Percentiles rank a stretch among this genome's conserved stretches.
Conservation (phyloP, 2,888 invertebrate species). For the Brassicogethes aeneus region DNA sequence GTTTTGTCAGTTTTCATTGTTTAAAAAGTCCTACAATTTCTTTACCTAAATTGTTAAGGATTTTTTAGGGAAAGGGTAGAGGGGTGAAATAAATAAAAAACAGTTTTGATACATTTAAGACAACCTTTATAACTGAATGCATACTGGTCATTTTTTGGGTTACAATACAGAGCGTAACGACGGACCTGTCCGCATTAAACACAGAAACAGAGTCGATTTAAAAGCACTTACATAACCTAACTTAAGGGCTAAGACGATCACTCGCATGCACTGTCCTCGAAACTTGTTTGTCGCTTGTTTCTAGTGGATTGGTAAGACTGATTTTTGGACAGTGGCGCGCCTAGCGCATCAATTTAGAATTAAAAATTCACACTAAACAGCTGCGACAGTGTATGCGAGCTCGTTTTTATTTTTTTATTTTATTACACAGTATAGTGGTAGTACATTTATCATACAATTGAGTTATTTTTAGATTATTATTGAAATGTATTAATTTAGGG, state of each 20-base stretch:
- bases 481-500: conserved; percentile 38
- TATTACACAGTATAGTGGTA: conserved; percentile 28
- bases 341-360: conserved; percentile 27
- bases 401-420: conserved; percentile 23
- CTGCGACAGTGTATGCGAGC: conserved; percentile 33
- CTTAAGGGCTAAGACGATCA: conserved; percentile 32
- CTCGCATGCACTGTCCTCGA: conserved; percentile 34
- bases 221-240: conserved; percentile 43
- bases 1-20: too few relatives aligned
- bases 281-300: too few relatives aligned
- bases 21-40: too few relatives aligned
- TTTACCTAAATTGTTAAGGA: too few relatives aligned
- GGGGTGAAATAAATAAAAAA: neutral
- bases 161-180: conserved; percentile 44
- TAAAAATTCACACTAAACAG: conserved; percentile 19
- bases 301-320: conserved; percentile 16
- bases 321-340: conserved; percentile 11
- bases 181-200: too few relatives aligned
- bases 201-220: conserved; percentile 40
- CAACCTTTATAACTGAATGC: conserved; percentile 50
- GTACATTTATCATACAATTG: conserved; percentile 35
- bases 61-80: too few relatives aligned
- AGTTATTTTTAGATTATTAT: conserved; percentile 33
- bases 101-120: conserved; percentile 39
- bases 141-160: conserved; percentile 48